Evolutionary conservation across 2,113 vertebrate species (phyloP), one percentile per base, ranked within the genome.

Genomic region (Hiodon tergisus): DNA sequence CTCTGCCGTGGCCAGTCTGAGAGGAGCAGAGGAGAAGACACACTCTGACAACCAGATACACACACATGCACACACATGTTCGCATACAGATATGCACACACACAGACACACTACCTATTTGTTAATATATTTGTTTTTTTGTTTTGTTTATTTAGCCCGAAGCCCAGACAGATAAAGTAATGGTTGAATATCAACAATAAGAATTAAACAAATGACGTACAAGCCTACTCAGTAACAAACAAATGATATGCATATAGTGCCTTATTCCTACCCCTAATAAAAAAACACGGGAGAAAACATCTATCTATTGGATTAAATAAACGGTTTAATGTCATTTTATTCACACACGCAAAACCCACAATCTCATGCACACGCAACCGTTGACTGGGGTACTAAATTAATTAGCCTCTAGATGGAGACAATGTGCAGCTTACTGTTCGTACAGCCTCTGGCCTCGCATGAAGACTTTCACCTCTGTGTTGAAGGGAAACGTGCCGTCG

Each of bases 401-500:
- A 3, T 46, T 50, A 17, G 17, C 57, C 70, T 60, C 48, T 53
- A 48, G 61, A 14, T 16, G 62, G 52, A 74, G 53, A 11, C 13
- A 50, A 73, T 59, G 59, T 31, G 51, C 8, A 50, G 79, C 92
- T 79, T 89, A 95, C 94, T 92, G 90, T 84, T 95, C 94, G 55
- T 91, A 95, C 3, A 96, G 78, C 4, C 83, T 87, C 83, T 95
- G 93, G 58, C 93, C 94, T 63, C 93, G 70, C 82, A 92, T 73
- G 83, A 95, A 94, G 76, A 95, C 87, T 79, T 94, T 96, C 78
- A 94, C 88, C 1, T 95, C 91, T 65, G 85, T 91, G 3, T 86
- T 93, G 74, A 94, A 93, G 0, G 92, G 91, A 84, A 94, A 92
- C 17, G 94, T 96, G 13, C 93, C 94, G 0, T 96, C 94, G 0